A percentile compares a stretch with the other conserved stretches of the same genome.
phyloP scores from a whole-genome alignment of 2,888 invertebrate species.

The Drosophila peninsularis region DNA sequence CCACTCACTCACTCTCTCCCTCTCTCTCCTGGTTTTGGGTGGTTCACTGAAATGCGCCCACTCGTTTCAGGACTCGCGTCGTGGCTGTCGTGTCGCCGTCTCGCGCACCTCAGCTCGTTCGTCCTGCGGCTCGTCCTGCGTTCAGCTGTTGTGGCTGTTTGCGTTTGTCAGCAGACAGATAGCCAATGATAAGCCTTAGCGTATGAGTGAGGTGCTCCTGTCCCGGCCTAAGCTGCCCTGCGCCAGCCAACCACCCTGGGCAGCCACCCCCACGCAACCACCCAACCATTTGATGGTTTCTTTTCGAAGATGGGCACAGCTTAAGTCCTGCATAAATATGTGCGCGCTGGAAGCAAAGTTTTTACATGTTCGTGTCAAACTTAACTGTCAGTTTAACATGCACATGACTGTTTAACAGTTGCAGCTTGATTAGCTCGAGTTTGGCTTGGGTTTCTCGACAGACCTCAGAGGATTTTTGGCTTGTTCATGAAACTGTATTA shows the following conservation, averaged over 20 bases:
- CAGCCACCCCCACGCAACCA: slow-evolving; percentile 16
- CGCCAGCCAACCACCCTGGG: slow-evolving; percentile 32
- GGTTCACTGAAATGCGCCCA: slow-evolving; percentile 36
- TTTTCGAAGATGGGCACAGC: slow-evolving; percentile 4
- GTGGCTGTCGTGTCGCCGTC: slow-evolving; percentile 32
- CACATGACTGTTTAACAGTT: neutral
- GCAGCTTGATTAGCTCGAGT: neutral
- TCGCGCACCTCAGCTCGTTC: slow-evolving; percentile 18
- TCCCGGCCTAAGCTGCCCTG: slow-evolving; percentile 14
- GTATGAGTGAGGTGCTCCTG: slow-evolving; percentile 72
- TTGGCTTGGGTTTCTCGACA: too few species aligned
- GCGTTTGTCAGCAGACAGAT: slow-evolving; percentile 78
- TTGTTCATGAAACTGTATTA: neutral
- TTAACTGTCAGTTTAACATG: neutral
- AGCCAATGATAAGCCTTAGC: slow-evolving; percentile 78
- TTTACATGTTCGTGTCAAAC: neutral
- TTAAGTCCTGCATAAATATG: neutral
- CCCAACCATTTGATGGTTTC: slow-evolving; percentile 23
- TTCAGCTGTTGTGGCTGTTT: slow-evolving; percentile 45
- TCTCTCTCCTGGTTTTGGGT: slow-evolving; percentile 25
- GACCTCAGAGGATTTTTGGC: neutral
- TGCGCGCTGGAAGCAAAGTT: neutral
- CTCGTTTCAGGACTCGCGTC: slow-evolving; percentile 40
- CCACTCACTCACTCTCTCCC: neutral
- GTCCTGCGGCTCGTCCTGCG: slow-evolving; percentile 14